A percentile compares a stretch with the other conserved stretches of the same genome.
Conservation (phyloP, 2,113 vertebrate species). For the Rhineura floridana region DNA sequence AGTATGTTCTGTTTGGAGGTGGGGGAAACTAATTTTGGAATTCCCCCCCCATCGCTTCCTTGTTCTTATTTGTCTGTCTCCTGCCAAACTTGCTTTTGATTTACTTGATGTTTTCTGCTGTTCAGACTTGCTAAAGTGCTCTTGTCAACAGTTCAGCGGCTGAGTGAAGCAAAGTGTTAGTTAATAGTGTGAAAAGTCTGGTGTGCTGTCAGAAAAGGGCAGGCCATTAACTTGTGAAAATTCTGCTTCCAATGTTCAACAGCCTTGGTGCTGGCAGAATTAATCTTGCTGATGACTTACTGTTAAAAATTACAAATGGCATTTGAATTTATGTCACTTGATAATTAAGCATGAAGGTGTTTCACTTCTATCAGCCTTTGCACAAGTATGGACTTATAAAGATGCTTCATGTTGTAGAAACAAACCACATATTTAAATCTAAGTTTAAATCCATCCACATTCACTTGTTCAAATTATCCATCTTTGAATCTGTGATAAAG, state of each 20-base stretch:
- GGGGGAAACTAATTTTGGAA: slow-evolving; percentile 13
- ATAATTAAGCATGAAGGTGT: slow-evolving; percentile 64
- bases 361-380: neutral
- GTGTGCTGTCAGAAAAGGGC: slow-evolving; percentile 76
- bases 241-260: slow-evolving; percentile 57
- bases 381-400: neutral
- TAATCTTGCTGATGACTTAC: slow-evolving; percentile 62
- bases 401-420: neutral
- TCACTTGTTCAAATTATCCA: neutral
- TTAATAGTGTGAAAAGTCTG: slow-evolving; percentile 76
- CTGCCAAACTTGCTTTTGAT: slow-evolving; percentile 59
- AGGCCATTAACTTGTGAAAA: slow-evolving; percentile 75
- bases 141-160: slow-evolving; percentile 75
- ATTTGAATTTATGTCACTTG: slow-evolving; percentile 61
- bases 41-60: slow-evolving; percentile 25
- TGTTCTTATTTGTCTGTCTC: slow-evolving; percentile 55
- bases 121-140: slow-evolving; percentile 73
- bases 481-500: neutral
- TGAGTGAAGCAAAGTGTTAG: slow-evolving; percentile 76
- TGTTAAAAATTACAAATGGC: slow-evolving; percentile 62
- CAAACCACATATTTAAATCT: neutral
- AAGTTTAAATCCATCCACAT: neutral
- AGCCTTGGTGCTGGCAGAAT: slow-evolving; percentile 56
- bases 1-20: neutral
- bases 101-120: slow-evolving; percentile 67